phyloP scores from a whole-genome alignment of 2,888 invertebrate species.

The Leptodirus hochenwartii region DNA sequence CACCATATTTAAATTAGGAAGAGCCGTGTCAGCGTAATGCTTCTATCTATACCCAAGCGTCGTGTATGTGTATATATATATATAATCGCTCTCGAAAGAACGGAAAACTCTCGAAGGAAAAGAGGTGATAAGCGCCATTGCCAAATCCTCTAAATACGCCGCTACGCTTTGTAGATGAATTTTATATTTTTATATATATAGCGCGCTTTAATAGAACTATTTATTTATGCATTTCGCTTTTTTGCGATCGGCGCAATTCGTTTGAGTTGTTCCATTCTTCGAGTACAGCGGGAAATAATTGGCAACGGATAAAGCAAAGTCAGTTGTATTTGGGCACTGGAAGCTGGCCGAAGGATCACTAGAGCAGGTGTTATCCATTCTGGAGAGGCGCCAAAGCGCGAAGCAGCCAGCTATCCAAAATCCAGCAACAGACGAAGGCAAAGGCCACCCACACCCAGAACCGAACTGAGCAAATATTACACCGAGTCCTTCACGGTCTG shows the following conservation, averaged over 20 bases:
- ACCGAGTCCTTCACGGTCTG: too few relatives aligned
- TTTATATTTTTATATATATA: too few relatives aligned
- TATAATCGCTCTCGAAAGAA: slow-evolving; percentile 2
- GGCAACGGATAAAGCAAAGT: not conserved
- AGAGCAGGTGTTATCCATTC: slow-evolving; percentile 16
- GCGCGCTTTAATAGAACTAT: too few relatives aligned
- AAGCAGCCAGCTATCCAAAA: slow-evolving; percentile 15
- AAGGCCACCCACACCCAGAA: too few relatives aligned
- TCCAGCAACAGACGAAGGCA: too few relatives aligned
- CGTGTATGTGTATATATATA: not conserved
- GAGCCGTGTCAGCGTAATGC: slow-evolving; percentile 11
- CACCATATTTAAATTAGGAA: slow-evolving; percentile 15
- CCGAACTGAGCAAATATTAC: too few relatives aligned
- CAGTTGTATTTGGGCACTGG: slow-evolving; percentile 1
- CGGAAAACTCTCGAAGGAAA: not conserved
- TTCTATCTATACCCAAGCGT: not conserved
- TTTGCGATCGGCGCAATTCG: too few relatives aligned
- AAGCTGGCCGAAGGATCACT: slow-evolving; percentile 1
- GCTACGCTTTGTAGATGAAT: too few relatives aligned
- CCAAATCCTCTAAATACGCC: too few relatives aligned
- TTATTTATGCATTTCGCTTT: too few relatives aligned
- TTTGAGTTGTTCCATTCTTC: slow-evolving; percentile 1
- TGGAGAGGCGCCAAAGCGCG: too few relatives aligned
- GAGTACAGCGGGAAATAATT: not conserved
- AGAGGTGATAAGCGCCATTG: too few relatives aligned